Evolutionary conservation across 2,797 vertebrate species (phyloP), one percentile per base, ranked within the genome.

Genomic region (Hafferia zeledoni): DNA sequence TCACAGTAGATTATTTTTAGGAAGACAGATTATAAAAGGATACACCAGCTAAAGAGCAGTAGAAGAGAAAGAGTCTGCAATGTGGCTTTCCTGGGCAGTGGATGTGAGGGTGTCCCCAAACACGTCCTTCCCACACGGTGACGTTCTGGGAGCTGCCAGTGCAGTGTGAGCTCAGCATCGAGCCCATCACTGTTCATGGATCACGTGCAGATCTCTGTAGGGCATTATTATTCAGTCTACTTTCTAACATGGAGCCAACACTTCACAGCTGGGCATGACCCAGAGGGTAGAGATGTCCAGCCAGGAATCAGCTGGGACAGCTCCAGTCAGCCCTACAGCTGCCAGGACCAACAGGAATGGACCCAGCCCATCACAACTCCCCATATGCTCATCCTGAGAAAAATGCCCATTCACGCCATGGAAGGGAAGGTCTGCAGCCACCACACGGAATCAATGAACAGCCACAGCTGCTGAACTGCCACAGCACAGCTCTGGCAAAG

Each of bases 121-220:
- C 1, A 20, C 0, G 1, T 12, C 30, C 12, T 37, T 69, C 47
- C 63, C 5, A 10, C 25, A 10, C 0, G 1, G 63, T 35, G 68
- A 68, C 27, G 43, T 11, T 68, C 31, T 50, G 35, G 16, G 37
- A 83, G 87, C 75, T 76, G 60, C 81, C 71, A 53, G 35, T 10
- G 46, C 9, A 39, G 33, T 49, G 10, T 0, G 2, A 89, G 25
- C 33, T 53, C 83, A 47, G 56, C 41, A 75, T 8, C 2, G 6
- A 31, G 11, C 63, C 20, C 5, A 0, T 35, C 77, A 22, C 68
- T 39, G 11, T 1, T 19, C 20, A 52, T 3, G 17, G 39, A 19
- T 11, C 11, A 1, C 6, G 2, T 8, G 17, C 55, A 85, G 25
- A 75, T 33, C 33, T 16, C 4, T 0, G 3, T 11, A 39, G 55